Conservation (phyloP, 2,797 vertebrate genomes). For the Cirrhinus molitorella region DNA sequence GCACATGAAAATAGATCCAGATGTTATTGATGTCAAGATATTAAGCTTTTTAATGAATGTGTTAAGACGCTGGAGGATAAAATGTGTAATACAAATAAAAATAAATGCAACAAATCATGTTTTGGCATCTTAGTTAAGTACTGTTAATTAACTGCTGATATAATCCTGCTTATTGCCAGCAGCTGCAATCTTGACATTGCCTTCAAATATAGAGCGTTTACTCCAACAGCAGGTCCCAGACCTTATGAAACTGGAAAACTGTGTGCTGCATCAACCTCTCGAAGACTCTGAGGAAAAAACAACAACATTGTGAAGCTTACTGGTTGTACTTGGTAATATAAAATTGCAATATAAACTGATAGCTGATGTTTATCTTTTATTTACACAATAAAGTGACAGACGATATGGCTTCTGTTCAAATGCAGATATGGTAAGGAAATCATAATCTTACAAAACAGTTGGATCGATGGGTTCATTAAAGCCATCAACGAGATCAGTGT, state of each 20-base stretch:
- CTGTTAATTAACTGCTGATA: not conserved
- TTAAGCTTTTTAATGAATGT: not conserved
- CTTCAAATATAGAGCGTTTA: not conserved
- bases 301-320: not conserved
- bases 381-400: not conserved
- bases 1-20: not conserved
- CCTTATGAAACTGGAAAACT: fast-evolving
- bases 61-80: not conserved
- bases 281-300: not conserved
- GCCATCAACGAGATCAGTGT: not conserved
- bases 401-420: not conserved
- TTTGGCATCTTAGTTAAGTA: too few relatives aligned
- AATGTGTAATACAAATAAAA: not conserved
- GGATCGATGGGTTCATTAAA: not conserved
- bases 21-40: not conserved
- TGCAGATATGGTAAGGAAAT: not conserved
- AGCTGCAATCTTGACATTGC: too few relatives aligned
- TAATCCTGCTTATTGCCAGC: not conserved
- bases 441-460: not conserved
- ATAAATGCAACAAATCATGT: not conserved
- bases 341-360: not conserved
- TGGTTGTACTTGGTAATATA: not conserved
- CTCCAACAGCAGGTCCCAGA: not conserved
- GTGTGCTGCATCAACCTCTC: fast-evolving
- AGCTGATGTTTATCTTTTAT: not conserved